These are phyloP conservation scores for Bostrychus sinensis DNA, from an alignment of 2,113 vertebrate genomes.

Conservation along the genomic window DNA sequence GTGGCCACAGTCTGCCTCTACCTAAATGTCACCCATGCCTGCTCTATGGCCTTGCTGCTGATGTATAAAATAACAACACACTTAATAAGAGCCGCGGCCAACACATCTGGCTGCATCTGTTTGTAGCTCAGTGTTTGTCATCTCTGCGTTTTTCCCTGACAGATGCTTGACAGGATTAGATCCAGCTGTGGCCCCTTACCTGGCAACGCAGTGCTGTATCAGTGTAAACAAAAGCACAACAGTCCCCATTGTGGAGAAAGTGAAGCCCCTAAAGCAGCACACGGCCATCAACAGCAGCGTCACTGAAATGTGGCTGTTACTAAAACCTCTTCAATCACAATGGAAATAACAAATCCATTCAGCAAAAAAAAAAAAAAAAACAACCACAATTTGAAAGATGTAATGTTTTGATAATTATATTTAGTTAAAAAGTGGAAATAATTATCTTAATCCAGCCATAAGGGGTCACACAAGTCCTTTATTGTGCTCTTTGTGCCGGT, in stretches of 20 bases:
- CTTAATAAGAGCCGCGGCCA: background rate
- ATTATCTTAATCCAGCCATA: too few species aligned
- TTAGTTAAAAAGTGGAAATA: too few species aligned
- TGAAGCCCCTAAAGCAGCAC: constrained; percentile 1
- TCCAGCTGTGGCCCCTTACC: constrained; percentile 40
- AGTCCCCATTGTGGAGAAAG: constrained; percentile 11
- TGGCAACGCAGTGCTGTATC: constrained; percentile 15
- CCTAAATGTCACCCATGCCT: background rate
- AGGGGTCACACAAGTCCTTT: too few species aligned
- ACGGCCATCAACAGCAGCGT: background rate
- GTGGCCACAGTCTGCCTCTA: background rate
- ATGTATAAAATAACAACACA: background rate
- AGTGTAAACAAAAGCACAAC: background rate
- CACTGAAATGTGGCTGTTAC: background rate
- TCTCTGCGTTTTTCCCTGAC: constrained; percentile 22
- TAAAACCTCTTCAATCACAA: background rate
- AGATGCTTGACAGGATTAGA: constrained; percentile 21
- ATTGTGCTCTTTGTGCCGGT: too few species aligned
- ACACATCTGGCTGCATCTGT: constrained; percentile 41
- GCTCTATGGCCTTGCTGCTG: background rate
- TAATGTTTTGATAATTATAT: too few species aligned
- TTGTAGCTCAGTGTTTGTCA: constrained; percentile 11
- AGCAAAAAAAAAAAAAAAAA: too few species aligned
- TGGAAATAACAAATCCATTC: background rate
- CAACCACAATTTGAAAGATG: too few species aligned